phyloP scores from a whole-genome alignment of 23 tunicate genomes.

The Halocynthia aurantium region DNA sequence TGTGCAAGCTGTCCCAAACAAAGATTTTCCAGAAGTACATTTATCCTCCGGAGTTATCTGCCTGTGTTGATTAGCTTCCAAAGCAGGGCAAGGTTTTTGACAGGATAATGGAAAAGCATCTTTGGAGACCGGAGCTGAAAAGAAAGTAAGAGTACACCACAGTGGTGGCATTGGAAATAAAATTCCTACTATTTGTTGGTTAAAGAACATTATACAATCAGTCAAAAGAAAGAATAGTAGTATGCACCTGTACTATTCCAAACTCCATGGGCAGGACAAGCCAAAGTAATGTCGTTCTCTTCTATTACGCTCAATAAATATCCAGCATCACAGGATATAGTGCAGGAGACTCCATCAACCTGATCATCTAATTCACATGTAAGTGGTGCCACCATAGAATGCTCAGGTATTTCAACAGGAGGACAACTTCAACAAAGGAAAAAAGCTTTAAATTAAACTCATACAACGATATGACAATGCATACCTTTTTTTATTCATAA shows the following conservation, averaged over 20 bases:
- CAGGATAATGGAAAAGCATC: conserved; percentile 29
- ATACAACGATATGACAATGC: background rate
- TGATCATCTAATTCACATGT: conserved; percentile 19
- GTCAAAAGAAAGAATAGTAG: too few species aligned
- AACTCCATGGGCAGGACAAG: conserved; percentile 22
- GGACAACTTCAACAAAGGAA: conserved; percentile 32
- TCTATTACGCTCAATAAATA: conserved; percentile 5
- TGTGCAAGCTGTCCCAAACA: conserved; percentile 25
- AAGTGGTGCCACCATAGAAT: conserved; percentile 1
- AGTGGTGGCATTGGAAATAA: too few species aligned
- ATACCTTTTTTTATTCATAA: conserved; percentile 9
- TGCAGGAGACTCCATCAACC: conserved; percentile 6
- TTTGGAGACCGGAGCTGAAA: background rate
- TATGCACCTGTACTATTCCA: conserved; percentile 30
- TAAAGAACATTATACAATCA: too few species aligned
- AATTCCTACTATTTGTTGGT: too few species aligned
- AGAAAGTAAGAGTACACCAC: background rate
- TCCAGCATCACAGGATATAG: conserved; percentile 18
- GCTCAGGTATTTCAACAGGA: conserved; percentile 14
- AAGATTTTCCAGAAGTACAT: conserved; percentile 23
- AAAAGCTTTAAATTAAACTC: conserved; percentile 2
- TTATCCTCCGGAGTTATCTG: background rate
- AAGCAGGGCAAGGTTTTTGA: conserved; percentile 27
- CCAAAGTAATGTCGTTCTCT: background rate
- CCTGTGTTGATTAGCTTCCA: conserved; percentile 1